These are phyloP conservation scores for Sander lucioperca DNA, from an alignment of 2,113 vertebrate species.

Conservation along the genomic window DNA sequence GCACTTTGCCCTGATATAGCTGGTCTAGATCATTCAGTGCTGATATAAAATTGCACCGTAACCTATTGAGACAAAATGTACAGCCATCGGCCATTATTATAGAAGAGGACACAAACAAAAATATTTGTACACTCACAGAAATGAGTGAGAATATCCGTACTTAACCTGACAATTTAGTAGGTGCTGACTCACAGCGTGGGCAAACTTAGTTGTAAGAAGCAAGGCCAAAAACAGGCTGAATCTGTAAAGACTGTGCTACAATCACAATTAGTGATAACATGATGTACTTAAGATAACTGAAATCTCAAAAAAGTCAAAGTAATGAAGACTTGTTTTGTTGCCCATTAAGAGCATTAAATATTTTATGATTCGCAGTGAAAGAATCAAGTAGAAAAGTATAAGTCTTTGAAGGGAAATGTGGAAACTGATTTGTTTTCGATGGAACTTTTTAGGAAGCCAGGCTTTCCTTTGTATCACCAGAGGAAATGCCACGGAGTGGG, in stretches of 20 bases:
- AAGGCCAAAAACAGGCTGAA: constrained; percentile 1
- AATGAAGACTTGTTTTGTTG: background rate
- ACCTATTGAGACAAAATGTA: background rate
- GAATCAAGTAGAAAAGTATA: background rate
- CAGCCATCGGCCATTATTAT: background rate
- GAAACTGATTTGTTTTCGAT: constrained; percentile 18
- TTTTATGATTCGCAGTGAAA: constrained; percentile 7
- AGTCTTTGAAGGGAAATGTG: background rate
- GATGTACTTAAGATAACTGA: background rate
- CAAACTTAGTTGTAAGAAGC: constrained; percentile 12
- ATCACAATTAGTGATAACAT: background rate
- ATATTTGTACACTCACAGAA: no score
- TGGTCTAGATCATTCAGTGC: background rate
- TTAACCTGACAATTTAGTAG: constrained; percentile 18
- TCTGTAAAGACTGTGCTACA: constrained; percentile 8
- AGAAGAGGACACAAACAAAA: background rate
- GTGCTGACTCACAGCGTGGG: constrained; percentile 46
- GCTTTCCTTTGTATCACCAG: constrained; percentile 50
- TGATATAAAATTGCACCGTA: background rate
- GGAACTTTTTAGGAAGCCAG: constrained; percentile 16
- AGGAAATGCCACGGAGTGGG: constrained; percentile 35
- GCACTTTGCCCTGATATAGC: background rate
- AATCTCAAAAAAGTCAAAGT: background rate
- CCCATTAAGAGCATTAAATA: background rate
- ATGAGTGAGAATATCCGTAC: no score